Evolutionary conservation across 2,888 invertebrate species (phyloP).

Genomic region (Alsophila aescularia): DNA sequence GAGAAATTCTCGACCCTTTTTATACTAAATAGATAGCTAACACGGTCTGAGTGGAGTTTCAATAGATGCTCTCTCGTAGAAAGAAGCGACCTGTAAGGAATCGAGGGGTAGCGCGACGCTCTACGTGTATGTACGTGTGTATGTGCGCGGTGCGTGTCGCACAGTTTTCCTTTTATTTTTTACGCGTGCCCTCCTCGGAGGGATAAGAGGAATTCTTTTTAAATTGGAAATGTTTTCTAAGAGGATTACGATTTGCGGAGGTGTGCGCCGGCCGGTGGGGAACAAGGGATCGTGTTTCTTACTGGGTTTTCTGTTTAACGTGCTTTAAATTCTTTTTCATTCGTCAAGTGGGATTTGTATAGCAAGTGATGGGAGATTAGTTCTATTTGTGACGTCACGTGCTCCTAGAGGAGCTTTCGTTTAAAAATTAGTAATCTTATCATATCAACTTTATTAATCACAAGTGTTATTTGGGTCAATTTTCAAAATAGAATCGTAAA

Average conservation of each 20-base stretch:
- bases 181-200: slow-evolving; percentile 79
- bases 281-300: slow-evolving; percentile 71
- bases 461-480: no score
- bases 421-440: no score
- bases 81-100: slow-evolving; percentile 82
- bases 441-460: no score
- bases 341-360: slow-evolving; percentile 48
- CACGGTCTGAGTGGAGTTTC: slow-evolving; percentile 84
- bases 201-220: slow-evolving; percentile 84
- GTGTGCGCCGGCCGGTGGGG: slow-evolving; percentile 66
- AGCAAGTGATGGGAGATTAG: not conserved
- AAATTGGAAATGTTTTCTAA: slow-evolving; percentile 85
- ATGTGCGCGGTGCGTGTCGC: slow-evolving; percentile 68
- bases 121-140: slow-evolving; percentile 55
- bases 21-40: slow-evolving; percentile 85
- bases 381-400: not conserved
- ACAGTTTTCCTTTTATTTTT: slow-evolving; percentile 81
- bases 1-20: slow-evolving; percentile 82
- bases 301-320: slow-evolving; percentile 67
- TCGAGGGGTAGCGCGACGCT: slow-evolving; percentile 73
- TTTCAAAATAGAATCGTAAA: no score
- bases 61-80: slow-evolving; percentile 83
- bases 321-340: slow-evolving; percentile 56
- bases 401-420: no score
- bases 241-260: slow-evolving; percentile 84